Base-by-base conservation (phyloP, 2,113 vertebrate genomes). In the Python bivittatus region DNA sequence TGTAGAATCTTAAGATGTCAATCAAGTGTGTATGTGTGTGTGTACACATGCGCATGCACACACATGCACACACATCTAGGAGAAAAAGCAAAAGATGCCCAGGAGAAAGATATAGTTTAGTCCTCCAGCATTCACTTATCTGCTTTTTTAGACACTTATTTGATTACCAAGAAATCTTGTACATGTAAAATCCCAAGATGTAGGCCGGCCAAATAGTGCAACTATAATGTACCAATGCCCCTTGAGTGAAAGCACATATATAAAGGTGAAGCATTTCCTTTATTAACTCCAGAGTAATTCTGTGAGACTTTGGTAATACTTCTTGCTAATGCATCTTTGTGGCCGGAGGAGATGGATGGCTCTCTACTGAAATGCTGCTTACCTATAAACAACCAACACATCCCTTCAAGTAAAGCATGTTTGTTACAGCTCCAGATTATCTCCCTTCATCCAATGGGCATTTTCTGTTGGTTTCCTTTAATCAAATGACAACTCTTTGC, bases 231-330 rank as follows among this genome's bases (percentile, higher is more conserved):
- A 6, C 57, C 2, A 84, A 79, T 83, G 88, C 11, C 12, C 58
- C 12, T 52, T 20, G 11, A 89, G 29, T 29, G 44, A 87, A 88
- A 87, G 56, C 27, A 90, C 88, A 79, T 56, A 44, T 27, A 86
- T 57, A 92, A 91, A 53, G 1, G 2, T 48, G 54, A 92, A 68
- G 9, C 88, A 58, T 64, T 86, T 88, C 9, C 88, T 87, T 68
- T 85, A 85, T 25, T 85, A 92, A 20, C 88, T 52, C 92, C 60
- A 79, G 1, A 87, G 8, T 52, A 64, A 91, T 68, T 92, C 87
- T 64, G 68, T 33, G 7, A 64, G 27, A 4, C 89, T 60, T 48
- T 72, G 57, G 61, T 22, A 22, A 1, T 87, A 38, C n/a, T 38
- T 9, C 0, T 56, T 87, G 89, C 68, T 83, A 25, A 58, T 44